These are phyloP conservation scores for Seriola quinqueradiata DNA, from an alignment of 2,113 vertebrate genomes.

Conservation along the genomic window DNA sequence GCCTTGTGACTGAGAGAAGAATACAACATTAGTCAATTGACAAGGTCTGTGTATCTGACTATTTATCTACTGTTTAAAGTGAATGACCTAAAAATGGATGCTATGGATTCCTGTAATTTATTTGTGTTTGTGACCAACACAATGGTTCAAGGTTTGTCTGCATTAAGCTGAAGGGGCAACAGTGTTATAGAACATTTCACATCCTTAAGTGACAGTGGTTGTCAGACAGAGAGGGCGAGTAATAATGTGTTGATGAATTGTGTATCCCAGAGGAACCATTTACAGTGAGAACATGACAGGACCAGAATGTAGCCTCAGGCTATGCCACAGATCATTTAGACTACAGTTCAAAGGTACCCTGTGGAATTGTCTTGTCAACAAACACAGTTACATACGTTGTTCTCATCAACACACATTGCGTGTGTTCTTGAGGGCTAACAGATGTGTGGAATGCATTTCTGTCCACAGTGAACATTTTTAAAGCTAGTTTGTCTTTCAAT, in stretches of 20 bases:
- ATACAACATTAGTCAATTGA: neutral
- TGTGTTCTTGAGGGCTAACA: too few relatives aligned
- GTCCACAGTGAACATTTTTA: too few relatives aligned
- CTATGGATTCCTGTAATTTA: neutral
- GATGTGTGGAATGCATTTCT: too few relatives aligned
- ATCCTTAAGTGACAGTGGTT: conserved; percentile 1
- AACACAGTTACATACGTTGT: neutral
- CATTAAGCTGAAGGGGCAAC: too few relatives aligned
- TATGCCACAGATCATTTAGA: neutral
- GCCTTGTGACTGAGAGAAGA: neutral
- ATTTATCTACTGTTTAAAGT: too few relatives aligned
- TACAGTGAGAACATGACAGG: neutral
- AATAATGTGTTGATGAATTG: too few relatives aligned
- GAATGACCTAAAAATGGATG: too few relatives aligned
- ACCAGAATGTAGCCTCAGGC: neutral
- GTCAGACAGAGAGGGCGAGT: neutral
- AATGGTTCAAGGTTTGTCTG: neutral
- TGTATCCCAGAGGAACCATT: conserved; percentile 2
- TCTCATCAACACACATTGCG: neutral
- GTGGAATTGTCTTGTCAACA: neutral
- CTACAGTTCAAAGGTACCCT: neutral
- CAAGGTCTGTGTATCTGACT: neutral
- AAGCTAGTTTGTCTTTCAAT: too few relatives aligned
- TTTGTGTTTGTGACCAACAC: neutral
- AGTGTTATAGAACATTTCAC: neutral